A percentile compares a stretch with the other conserved stretches of the same genome.
Conservation (phyloP, 2,888 invertebrate species). For the Polyommatus icarus region DNA sequence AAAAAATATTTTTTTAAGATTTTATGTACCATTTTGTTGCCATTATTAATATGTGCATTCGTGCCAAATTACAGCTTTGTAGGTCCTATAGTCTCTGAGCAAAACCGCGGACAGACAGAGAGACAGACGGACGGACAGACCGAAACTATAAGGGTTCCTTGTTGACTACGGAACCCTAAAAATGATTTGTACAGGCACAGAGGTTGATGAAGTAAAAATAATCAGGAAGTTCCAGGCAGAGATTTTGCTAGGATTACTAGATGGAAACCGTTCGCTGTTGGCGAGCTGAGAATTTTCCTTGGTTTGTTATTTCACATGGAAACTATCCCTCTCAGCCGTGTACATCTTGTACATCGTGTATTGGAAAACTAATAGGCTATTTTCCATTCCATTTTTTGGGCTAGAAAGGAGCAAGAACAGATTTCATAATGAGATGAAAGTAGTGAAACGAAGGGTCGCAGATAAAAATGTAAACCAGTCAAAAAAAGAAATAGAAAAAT, state of each 20-base stretch:
- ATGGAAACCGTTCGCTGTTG: slow-evolving; percentile 35
- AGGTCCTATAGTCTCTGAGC: no score
- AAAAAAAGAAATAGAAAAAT: no score
- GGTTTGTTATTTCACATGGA: slow-evolving; percentile 30
- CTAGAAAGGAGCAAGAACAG: slow-evolving; percentile 39
- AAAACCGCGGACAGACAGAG: no score
- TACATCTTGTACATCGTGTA: slow-evolving; percentile 45
- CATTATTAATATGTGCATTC: no score
- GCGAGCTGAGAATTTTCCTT: slow-evolving; percentile 36
- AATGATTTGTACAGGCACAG: slow-evolving; percentile 31
- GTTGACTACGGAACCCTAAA: no score
- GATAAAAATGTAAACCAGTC: no score
- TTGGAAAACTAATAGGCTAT: slow-evolving; percentile 42
- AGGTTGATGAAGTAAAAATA: neutral
- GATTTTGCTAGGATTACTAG: neutral
- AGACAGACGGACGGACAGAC: no score
- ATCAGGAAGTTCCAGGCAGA: neutral
- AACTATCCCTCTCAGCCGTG: slow-evolving; percentile 37
- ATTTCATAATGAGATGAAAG: slow-evolving; percentile 35
- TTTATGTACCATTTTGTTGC: no score
- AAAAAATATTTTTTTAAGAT: no score
- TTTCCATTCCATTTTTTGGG: slow-evolving; percentile 40
- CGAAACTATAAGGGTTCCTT: no score
- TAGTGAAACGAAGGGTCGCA: no score
- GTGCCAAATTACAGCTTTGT: no score